Evolutionary conservation across 1,140 invertebrate genomes (phyloP).

Genomic region (Teleopsis dalmanni): DNA sequence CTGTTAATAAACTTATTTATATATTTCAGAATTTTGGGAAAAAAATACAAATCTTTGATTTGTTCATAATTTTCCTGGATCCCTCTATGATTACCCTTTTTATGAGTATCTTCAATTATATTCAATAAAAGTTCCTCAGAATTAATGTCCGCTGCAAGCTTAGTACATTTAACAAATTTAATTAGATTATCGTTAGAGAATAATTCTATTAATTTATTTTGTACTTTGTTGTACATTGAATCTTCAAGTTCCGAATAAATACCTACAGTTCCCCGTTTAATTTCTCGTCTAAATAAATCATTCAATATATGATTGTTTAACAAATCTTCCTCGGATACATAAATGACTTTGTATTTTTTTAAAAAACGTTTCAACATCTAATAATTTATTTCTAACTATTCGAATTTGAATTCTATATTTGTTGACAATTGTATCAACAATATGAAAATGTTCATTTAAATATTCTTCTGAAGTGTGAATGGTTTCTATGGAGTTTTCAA

Average conservation of each 20-base stretch:
- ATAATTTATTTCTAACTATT: neutral
- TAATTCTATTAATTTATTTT: neutral
- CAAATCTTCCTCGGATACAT: neutral
- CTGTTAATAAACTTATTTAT: slow-evolving; percentile 5
- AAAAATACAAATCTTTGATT: neutral
- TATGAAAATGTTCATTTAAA: neutral
- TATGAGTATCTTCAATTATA: neutral
- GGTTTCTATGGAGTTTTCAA: neutral
- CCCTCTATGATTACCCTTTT: neutral
- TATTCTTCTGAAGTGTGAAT: neutral
- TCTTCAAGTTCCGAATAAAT: neutral
- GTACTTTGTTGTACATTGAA: neutral
- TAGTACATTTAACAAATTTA: neutral
- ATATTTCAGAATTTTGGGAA: neutral
- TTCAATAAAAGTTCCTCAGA: neutral
- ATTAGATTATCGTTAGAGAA: neutral
- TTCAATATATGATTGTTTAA: neutral
- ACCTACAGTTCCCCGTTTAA: neutral
- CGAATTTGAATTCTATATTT: neutral
- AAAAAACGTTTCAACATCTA: neutral
- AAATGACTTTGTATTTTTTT: neutral
- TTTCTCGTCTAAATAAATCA: slow-evolving; percentile 1
- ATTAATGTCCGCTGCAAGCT: neutral
- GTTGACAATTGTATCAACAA: neutral
- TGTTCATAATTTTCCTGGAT: neutral